Base-by-base conservation (phyloP, 2,888 invertebrate genomes). In the Abrostola tripartita region DNA sequence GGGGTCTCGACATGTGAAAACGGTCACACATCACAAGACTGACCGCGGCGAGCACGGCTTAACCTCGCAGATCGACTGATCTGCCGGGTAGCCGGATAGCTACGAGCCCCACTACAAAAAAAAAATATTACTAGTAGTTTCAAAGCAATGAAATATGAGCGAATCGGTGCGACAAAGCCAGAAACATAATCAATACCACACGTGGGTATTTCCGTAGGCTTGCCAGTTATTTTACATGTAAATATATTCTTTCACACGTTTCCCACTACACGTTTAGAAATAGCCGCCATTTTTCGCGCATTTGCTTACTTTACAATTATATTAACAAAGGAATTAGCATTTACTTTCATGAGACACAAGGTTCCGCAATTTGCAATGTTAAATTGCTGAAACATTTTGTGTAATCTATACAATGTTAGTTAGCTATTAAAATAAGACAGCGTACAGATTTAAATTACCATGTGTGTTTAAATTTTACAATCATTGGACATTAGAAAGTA, bases 211-310 rank as follows among this genome's bases (percentile, higher is more conserved):
- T 63, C 65, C 69, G 61, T 61, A 54, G 9, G 54, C n/a, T 61
- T 50, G 49, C 42, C 44, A 50, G 14, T 41, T 9, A 64, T 35
- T 65, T 65, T 50, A 52, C 60, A 56, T 51, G 70, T 53, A 68
- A 63, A 74, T 71, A 66, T 69, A 76, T 78, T 81, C 68, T 72
- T 64, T 62, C 41, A 63, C 74, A 72, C 69, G 74, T 72, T 55
- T 50, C 65, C 65, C 50, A 56, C 61, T 38, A 47, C 9, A 61
- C 40, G 63, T 68, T 71, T 73, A 51, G 53, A 64, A 67, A 73
- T 42, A 14, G 36, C 50, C 61, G 59, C 66, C 59, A 58, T 68
- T 69, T 72, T 60, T 62, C 59, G 47, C 53, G 37, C 59, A 61
- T 69, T 47, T 69, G 73, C 79, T 73, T 69, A 77, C 71, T 73